These are phyloP conservation scores for Microctenopoma stevenorrisi DNA, from an alignment of 2,797 vertebrate genomes.

Conservation along the genomic window DNA sequence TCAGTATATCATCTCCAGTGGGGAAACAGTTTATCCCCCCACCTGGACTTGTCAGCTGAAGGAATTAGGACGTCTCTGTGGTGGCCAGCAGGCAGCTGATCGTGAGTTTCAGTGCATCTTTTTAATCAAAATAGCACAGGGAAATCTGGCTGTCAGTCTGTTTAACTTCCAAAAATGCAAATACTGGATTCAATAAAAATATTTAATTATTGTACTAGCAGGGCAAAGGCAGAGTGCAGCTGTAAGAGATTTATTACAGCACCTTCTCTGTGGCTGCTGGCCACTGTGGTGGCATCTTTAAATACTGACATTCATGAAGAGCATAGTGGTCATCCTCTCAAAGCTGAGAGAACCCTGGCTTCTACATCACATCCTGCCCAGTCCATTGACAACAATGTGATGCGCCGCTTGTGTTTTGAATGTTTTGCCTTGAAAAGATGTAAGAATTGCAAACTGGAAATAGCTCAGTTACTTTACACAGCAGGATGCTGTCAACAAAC, in stretches of 20 bases:
- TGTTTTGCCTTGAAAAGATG: neutral
- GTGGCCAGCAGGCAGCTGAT: conserved; percentile 46
- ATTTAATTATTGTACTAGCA: no score
- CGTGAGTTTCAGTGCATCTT: conserved; percentile 47
- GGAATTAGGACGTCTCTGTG: conserved; percentile 62
- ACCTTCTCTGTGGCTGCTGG: conserved; percentile 6
- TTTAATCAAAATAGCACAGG: conserved; percentile 36
- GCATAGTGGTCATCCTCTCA: neutral
- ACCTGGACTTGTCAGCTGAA: conserved; percentile 75
- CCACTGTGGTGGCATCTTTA: neutral
- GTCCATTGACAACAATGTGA: conserved; percentile 14
- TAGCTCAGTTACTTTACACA: conserved; percentile 11
- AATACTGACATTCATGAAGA: conserved; percentile 13
- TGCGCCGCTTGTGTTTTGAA: neutral
- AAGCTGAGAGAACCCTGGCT: conserved; percentile 21
- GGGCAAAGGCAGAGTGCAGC: conserved; percentile 1
- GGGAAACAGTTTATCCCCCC: conserved; percentile 66
- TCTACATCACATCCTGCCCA: conserved; percentile 24
- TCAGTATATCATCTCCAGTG: conserved; percentile 50
- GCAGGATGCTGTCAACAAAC: conserved; percentile 14
- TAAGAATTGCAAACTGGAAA: conserved; percentile 7
- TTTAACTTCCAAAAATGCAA: conserved; percentile 4
- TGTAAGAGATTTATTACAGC: conserved; percentile 2
- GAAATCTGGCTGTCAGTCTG: conserved; percentile 28
- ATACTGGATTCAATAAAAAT: neutral